phyloP scores from a whole-genome alignment of 2,113 vertebrate genomes.

The Cyphomyrus plagiostoma region DNA sequence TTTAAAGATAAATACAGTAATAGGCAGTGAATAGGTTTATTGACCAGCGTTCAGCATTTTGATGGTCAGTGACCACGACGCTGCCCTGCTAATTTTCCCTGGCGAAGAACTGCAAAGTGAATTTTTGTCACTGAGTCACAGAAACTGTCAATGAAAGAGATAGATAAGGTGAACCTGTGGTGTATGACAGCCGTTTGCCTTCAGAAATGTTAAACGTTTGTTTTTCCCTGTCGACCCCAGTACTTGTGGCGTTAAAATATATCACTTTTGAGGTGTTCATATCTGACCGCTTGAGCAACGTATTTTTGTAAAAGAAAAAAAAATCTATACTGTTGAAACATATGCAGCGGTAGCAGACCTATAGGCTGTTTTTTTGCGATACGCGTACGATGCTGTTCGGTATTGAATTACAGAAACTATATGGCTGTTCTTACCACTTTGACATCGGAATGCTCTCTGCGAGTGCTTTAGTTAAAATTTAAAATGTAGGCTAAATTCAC shows the following conservation, averaged over 20 bases:
- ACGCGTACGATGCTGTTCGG: background rate
- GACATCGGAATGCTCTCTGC: background rate
- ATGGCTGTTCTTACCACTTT: background rate
- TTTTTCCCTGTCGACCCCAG: background rate
- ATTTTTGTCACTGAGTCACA: too few species aligned
- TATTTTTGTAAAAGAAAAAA: background rate
- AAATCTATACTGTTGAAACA: background rate
- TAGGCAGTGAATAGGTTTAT: too few species aligned
- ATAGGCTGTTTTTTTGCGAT: background rate
- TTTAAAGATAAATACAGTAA: too few species aligned
- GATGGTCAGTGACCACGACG: too few species aligned
- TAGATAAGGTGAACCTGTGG: too few species aligned
- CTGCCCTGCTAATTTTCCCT: too few species aligned
- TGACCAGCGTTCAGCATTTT: background rate
- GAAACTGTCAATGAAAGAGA: too few species aligned
- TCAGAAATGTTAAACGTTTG: too few species aligned
- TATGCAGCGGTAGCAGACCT: background rate
- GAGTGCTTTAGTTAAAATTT: background rate
- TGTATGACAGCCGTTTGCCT: too few species aligned
- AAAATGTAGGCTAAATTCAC: background rate
- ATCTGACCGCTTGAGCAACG: background rate
- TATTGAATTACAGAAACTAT: background rate
- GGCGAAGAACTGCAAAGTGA: too few species aligned
- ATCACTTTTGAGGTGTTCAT: background rate
- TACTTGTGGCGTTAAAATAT: background rate